Conservation (phyloP, 2,888 invertebrate species). For the Agrilus biguttatus region DNA sequence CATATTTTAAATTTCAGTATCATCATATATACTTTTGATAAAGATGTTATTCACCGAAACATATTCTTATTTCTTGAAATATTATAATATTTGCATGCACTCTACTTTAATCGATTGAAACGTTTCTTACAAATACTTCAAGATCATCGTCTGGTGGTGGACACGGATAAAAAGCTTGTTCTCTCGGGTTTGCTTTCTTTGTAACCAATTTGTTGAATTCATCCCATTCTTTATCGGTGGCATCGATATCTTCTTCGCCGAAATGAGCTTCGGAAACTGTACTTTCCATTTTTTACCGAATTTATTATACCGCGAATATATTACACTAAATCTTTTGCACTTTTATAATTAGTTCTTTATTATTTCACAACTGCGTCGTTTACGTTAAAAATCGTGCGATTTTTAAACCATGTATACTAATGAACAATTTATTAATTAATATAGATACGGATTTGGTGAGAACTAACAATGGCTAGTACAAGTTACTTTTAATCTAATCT, state of each 20-base stretch:
- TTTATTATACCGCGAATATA: neutral
- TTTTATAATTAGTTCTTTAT: neutral
- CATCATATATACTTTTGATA: no score
- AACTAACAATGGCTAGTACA: no score
- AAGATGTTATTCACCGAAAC: no score
- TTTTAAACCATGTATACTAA: no score
- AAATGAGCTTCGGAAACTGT: slow-evolving; percentile 13
- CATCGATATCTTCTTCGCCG: slow-evolving; percentile 36
- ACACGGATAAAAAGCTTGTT: slow-evolving; percentile 40
- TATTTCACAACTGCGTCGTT: neutral
- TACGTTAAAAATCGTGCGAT: neutral
- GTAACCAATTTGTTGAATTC: slow-evolving; percentile 40
- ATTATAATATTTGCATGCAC: no score
- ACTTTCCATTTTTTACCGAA: neutral
- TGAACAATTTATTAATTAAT: no score
- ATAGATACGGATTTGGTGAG: no score
- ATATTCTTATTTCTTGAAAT: no score
- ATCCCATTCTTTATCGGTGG: slow-evolving; percentile 44
- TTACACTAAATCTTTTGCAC: neutral
- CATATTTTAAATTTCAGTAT: no score
- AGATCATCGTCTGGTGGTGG: slow-evolving; percentile 37
- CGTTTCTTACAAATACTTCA: slow-evolving; percentile 20
- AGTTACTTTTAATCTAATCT: no score
- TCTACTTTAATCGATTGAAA: no score
- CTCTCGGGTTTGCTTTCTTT: slow-evolving; percentile 31